A percentile compares a stretch with the other conserved stretches of the same genome.
phyloP scores from a whole-genome alignment of 2,888 invertebrate species.

The Hypolimnas misippus region DNA sequence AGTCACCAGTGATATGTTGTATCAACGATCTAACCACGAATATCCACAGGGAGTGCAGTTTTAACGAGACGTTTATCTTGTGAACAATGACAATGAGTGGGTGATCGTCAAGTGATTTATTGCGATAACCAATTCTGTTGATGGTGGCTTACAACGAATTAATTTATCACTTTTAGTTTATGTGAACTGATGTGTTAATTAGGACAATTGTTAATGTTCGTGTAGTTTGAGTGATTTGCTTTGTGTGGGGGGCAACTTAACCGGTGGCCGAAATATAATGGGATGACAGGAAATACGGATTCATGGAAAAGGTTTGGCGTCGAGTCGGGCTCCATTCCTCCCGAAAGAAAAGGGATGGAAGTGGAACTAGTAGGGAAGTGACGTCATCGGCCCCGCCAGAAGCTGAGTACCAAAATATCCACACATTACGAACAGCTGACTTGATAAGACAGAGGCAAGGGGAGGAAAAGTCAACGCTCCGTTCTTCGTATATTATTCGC shows the following conservation, averaged over 20 bases:
- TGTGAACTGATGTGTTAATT: constrained; percentile 23
- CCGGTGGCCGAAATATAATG: constrained; percentile 62
- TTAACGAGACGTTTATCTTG: constrained; percentile 43
- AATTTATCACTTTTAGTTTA: constrained; percentile 18
- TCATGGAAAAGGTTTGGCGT: constrained; percentile 84
- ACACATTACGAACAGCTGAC: constrained; percentile 80
- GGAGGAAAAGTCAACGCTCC: constrained; percentile 78
- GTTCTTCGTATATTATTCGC: constrained; percentile 79
- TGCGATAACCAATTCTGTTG: constrained; percentile 34
- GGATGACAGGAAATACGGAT: constrained; percentile 80
- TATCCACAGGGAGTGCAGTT: constrained; percentile 35
- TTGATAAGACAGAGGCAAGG: constrained; percentile 79
- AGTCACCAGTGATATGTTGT: constrained; percentile 39
- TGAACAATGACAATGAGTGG: constrained; percentile 70
- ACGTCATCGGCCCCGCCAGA: constrained; percentile 68
- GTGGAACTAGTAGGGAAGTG: constrained; percentile 77
- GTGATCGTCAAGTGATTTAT: constrained; percentile 63
- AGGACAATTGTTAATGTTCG: constrained; percentile 25
- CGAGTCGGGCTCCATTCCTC: constrained; percentile 84
- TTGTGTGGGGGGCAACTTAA: constrained; percentile 40
- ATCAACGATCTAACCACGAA: constrained; percentile 29
- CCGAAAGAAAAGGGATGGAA: constrained; percentile 84
- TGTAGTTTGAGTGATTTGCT: constrained; percentile 39
- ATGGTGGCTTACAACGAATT: constrained; percentile 23
- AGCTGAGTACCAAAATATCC: constrained; percentile 80